Base-by-base conservation (phyloP, 2,797 vertebrate genomes). In the Pangasius krempfi region DNA sequence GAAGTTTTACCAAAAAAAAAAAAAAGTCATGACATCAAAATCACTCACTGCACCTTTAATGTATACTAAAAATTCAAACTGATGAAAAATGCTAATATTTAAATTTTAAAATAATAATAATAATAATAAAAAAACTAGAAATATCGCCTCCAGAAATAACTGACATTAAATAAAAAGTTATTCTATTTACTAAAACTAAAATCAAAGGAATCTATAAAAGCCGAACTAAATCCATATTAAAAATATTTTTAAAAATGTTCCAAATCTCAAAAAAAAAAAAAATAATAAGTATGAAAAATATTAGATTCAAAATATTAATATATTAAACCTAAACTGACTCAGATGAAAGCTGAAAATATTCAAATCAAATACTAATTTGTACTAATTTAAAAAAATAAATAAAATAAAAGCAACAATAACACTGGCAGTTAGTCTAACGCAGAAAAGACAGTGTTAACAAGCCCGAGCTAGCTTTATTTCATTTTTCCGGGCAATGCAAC, bases 401-500 rank as follows among this genome's bases (percentile, higher is more conserved):
- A 37, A 27, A 70, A 70, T 56, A 18, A 56, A 68, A 70, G 47
- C 22, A 52, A 30, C 6, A 22, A 3, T 33, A 13, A 72, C 27
- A 84, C 3, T 68, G 64, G 0, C 40, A 70, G 37, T 84, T 50
- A 30, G 27, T 47, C 16, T 33, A 50, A 50, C 12, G 27, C 16
- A 33, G 47, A 56, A 73, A 25, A 25, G 66, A 33, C 25, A 20
- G 50, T 3, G 25, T 27, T 25, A 9, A 85, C 84, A 85, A 73
- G 84, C 33, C 68, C 8, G 2, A 58, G 68, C 84, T 75, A 75
- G 84, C 54, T 86, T 86, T 40, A 58, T 85, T 86, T 86, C 12
- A 75, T 73, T 75, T 58, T 86, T 75, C 84, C 68, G 13, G 33
- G 84, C 22, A 86, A 40, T 86, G 68, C 84, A 75, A 86, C 50